These are phyloP conservation scores for Halcyon smyrnensis DNA, from an alignment of 2,797 vertebrate genomes.

Conservation along the genomic window DNA sequence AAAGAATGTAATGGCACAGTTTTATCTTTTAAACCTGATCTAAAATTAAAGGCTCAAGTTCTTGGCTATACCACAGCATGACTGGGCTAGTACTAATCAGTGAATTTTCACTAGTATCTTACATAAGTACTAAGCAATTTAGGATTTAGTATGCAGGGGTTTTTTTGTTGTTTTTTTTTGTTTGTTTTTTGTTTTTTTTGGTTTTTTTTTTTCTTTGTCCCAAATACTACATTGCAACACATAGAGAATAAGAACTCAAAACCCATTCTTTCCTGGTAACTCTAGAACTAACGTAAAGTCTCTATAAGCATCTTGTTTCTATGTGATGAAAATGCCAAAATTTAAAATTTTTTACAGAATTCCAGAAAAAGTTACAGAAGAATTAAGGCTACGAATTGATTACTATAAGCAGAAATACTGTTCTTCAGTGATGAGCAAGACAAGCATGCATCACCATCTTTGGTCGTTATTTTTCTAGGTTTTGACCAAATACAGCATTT, in stretches of 20 bases:
- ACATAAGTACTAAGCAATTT: not conserved
- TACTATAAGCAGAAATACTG: rapidly evolving
- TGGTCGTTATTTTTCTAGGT: not conserved
- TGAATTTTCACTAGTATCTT: not conserved
- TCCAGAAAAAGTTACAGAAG: not conserved
- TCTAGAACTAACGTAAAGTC: not conserved
- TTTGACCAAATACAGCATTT: not conserved
- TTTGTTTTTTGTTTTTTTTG: too few relatives aligned
- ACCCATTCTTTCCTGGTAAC: not conserved
- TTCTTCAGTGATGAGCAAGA: not conserved
- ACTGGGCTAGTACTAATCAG: not conserved
- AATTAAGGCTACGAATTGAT: not conserved
- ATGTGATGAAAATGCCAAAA: not conserved
- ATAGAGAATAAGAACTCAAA: not conserved
- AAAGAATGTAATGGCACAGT: not conserved
- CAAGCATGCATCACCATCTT: not conserved
- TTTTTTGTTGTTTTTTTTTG: too few relatives aligned
- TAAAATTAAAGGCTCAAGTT: not conserved
- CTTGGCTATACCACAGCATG: not conserved
- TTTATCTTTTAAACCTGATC: not conserved
- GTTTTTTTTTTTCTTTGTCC: not conserved
- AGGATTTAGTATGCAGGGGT: not conserved
- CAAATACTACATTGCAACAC: not conserved
- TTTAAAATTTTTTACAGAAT: not conserved
- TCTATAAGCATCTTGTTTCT: not conserved